These are phyloP conservation scores for Poecilia picta DNA, from an alignment of 2,797 vertebrate genomes.

Conservation along the genomic window DNA sequence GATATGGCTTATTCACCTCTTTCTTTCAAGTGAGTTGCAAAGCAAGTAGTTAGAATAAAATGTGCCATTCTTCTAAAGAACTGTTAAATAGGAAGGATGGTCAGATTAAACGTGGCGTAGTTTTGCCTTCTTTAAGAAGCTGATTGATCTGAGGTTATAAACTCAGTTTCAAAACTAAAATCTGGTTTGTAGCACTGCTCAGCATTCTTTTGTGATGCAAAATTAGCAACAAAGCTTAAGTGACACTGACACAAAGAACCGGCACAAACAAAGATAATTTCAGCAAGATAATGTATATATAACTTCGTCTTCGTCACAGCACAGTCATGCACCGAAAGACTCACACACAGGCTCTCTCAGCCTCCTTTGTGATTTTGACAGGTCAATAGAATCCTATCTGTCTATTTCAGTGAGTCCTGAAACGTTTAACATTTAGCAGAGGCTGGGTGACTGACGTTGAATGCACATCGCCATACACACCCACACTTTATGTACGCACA, in stretches of 20 bases:
- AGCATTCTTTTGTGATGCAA: background rate
- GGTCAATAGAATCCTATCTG: conserved; percentile 61
- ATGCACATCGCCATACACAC: conserved; percentile 21
- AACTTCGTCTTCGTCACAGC: conserved; percentile 41
- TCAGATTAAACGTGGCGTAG: background rate
- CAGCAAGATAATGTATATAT: conserved; percentile 36
- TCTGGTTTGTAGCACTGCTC: background rate
- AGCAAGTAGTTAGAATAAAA: background rate
- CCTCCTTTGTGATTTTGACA: conserved; percentile 68
- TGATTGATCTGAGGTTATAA: background rate
- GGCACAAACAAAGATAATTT: conserved; percentile 32
- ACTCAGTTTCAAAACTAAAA: conserved; percentile 10
- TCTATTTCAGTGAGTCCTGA: conserved; percentile 59
- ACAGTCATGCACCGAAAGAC: conserved; percentile 24
- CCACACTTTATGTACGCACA: conserved; percentile 12
- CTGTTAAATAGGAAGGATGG: background rate
- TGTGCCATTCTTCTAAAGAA: background rate
- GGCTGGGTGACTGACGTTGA: conserved; percentile 58
- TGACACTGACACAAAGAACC: conserved; percentile 37
- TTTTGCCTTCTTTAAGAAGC: background rate
- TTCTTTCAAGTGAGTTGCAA: background rate
- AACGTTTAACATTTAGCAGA: conserved; percentile 73
- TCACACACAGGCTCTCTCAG: conserved; percentile 34
- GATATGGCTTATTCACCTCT: background rate
- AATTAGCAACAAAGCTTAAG: conserved; percentile 22